Percentiles rank a stretch among this genome's conserved stretches.
phyloP scores from a whole-genome alignment of 1,140 invertebrate genomes.

The Tyrophagus putrescentiae region DNA sequence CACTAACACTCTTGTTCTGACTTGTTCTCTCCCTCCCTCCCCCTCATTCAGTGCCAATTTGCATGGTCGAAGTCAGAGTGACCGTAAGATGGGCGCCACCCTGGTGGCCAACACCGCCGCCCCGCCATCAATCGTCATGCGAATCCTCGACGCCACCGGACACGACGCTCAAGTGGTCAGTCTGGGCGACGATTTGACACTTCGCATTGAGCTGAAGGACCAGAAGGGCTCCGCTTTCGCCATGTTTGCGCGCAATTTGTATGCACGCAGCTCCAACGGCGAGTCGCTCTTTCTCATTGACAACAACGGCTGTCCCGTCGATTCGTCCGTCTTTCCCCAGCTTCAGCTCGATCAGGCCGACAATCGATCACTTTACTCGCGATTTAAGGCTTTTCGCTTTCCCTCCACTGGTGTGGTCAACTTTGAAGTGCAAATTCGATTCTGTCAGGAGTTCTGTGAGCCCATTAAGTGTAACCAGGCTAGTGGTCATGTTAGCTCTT shows the following conservation, averaged over 20 bases:
- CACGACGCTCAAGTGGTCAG: conserved; percentile 37
- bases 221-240: conserved; percentile 35
- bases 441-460: conserved; percentile 39
- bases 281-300: conserved; percentile 40
- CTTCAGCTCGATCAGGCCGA: conserved; percentile 34
- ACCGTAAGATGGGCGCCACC: conserved; percentile 22
- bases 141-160: conserved; percentile 36
- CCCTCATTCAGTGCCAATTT: neutral
- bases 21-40: neutral
- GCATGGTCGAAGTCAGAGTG: neutral
- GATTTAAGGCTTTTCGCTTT: conserved; percentile 42
- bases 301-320: conserved; percentile 38
- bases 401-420: conserved; percentile 40
- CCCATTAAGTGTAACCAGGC: conserved; percentile 31
- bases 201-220: conserved; percentile 38
- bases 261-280: conserved; percentile 39
- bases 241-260: conserved; percentile 40
- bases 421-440: conserved; percentile 41
- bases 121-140: conserved; percentile 39
- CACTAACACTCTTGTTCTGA: neutral
- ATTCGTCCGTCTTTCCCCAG: conserved; percentile 38
- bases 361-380: conserved; percentile 34
- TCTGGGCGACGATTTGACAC: conserved; percentile 37
- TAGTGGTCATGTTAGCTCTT: conserved; percentile 2
- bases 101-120: conserved; percentile 40